Evolutionary conservation across 2,888 invertebrate species (phyloP).

Genomic region (Carcina quercana): DNA sequence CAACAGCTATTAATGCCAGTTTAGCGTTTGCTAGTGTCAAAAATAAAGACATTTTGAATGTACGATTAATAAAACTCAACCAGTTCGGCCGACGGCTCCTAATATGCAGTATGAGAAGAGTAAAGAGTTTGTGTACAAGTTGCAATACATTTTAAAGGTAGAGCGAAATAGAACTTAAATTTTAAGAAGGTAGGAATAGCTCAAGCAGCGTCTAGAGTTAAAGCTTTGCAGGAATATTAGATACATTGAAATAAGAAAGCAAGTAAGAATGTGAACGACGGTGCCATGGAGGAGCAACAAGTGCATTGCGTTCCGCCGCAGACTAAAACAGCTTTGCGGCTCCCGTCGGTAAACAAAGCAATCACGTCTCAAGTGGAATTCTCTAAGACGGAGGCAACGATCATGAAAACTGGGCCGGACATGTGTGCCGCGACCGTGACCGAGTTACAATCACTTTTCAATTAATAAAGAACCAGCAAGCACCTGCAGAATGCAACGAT

Average conservation of each 20-base stretch:
- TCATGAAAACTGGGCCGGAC: constrained; percentile 73
- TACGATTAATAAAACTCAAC: too few species aligned
- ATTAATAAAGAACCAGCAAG: constrained; percentile 65
- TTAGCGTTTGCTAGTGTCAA: too few species aligned
- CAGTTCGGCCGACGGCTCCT: too few species aligned
- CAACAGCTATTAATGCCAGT: too few species aligned
- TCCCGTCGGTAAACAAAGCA: constrained; percentile 61
- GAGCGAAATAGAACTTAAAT: too few species aligned
- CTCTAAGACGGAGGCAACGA: constrained; percentile 45
- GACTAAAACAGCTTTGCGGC: constrained; percentile 43
- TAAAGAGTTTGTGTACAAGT: too few species aligned
- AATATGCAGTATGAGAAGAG: too few species aligned
- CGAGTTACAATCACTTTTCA: constrained; percentile 73
- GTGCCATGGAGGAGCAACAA: constrained; percentile 11
- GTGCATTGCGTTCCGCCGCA: constrained; percentile 15
- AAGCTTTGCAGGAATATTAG: not conserved
- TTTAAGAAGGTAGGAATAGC: too few species aligned
- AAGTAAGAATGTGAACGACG: constrained; percentile 2
- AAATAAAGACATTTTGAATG: too few species aligned
- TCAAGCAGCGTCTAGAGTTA: too few species aligned
- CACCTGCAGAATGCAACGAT: constrained; percentile 68
- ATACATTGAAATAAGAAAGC: not conserved
- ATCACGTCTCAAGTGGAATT: constrained; percentile 45
- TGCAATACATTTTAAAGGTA: too few species aligned
- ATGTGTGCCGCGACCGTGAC: constrained; percentile 71